phyloP scores from a whole-genome alignment of 2,888 invertebrate species.

The Eupeodes luniger region DNA sequence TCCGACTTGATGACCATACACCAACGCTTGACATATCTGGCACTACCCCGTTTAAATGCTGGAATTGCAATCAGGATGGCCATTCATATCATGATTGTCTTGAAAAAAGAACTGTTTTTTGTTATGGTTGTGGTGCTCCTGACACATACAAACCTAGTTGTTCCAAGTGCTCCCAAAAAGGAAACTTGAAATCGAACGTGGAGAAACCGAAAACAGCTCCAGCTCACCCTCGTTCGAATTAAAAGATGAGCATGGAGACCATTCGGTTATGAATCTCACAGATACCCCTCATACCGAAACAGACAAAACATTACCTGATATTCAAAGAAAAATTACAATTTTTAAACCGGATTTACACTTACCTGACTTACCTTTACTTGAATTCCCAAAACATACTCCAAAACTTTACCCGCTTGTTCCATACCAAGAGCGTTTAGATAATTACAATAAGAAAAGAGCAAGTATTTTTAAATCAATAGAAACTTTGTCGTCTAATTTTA shows the following conservation, averaged over 20 bases:
- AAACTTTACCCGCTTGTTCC: conserved; percentile 4
- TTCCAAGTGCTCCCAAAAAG: conserved; percentile 9
- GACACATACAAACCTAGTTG: conserved; percentile 41
- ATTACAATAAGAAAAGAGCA: conserved; percentile 16
- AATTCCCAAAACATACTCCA: not conserved
- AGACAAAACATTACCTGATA: not conserved
- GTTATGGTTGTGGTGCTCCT: conserved; percentile 29
- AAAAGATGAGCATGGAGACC: conserved; percentile 5
- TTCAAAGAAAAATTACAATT: not conserved
- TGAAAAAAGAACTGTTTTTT: conserved; percentile 18
- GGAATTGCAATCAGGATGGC: conserved; percentile 11
- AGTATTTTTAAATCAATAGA: not conserved
- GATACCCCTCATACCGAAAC: not conserved
- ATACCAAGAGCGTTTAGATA: conserved; percentile 10
- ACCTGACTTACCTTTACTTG: not conserved
- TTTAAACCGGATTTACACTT: not conserved
- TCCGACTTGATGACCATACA: not conserved
- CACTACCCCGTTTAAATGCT: conserved; percentile 9
- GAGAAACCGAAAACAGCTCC: not conserved
- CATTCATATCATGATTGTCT: conserved; percentile 23
- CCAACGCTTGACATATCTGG: conserved; percentile 13
- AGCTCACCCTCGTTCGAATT: conserved; percentile 11
- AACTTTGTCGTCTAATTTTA: not conserved
- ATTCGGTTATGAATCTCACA: not conserved
- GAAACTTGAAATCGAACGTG: conserved; percentile 42